Conservation (phyloP, 2,888 invertebrate genomes). For the Prosopocoilus inquinatus region DNA sequence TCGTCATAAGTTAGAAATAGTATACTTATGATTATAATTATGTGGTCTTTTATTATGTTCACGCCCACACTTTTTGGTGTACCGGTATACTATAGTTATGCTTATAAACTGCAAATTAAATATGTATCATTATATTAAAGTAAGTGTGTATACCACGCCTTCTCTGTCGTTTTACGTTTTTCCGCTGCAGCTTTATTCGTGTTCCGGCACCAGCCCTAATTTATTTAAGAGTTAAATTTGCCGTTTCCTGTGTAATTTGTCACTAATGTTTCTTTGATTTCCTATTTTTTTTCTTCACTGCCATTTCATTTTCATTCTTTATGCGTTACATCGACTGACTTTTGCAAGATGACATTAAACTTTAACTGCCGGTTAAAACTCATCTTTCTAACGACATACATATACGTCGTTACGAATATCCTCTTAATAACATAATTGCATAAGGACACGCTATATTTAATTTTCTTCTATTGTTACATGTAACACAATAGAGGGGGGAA, state of each 20-base stretch:
- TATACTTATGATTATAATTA: constrained; percentile 34
- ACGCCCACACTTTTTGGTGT: constrained; percentile 33
- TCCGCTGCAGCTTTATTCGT: constrained; percentile 37
- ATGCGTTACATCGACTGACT: not conserved
- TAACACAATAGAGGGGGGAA: too few relatives aligned
- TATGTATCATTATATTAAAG: constrained; percentile 40
- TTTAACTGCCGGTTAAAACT: too few relatives aligned
- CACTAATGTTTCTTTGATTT: constrained; percentile 40
- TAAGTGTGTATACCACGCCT: constrained; percentile 37
- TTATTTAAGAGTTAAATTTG: constrained; percentile 30
- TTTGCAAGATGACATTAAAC: not conserved
- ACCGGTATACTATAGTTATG: constrained; percentile 28
- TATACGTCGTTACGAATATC: too few relatives aligned
- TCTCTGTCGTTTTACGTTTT: constrained; percentile 39
- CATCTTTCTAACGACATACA: too few relatives aligned
- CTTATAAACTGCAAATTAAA: constrained; percentile 42
- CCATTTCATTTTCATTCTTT: not conserved
- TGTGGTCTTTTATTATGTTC: constrained; percentile 33
- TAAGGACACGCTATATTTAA: too few relatives aligned
- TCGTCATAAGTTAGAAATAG: constrained; percentile 31
- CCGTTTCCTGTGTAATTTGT: constrained; percentile 38
- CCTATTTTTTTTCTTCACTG: constrained; percentile 17
- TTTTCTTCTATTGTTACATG: too few relatives aligned
- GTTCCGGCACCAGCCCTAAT: constrained; percentile 25
- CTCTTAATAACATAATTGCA: too few relatives aligned